Percentiles rank a stretch among this genome's conserved stretches.
Evolutionary conservation across 2,113 vertebrate genomes (phyloP).

Genomic region (Dasyurus viverrinus): DNA sequence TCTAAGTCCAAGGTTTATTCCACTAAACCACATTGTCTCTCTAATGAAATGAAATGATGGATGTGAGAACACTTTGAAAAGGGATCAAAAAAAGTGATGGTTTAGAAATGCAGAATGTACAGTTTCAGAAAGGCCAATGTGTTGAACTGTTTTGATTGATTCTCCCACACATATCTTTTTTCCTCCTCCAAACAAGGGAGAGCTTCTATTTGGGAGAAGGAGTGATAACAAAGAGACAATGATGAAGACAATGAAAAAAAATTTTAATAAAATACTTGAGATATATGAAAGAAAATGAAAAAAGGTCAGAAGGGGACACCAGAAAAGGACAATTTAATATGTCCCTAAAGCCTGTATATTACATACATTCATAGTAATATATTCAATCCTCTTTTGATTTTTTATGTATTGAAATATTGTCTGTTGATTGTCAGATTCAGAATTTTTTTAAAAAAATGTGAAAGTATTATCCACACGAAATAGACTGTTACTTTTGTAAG

Average conservation of each 20-base stretch:
- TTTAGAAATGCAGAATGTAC: not conserved
- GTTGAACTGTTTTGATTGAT: not conserved
- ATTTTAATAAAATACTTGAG: not conserved
- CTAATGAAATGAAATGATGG: slow-evolving; percentile 5
- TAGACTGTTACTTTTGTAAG: not conserved
- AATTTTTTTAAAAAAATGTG: not conserved
- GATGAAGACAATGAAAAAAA: not conserved
- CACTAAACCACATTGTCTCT: not conserved
- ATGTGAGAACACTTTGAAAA: not conserved
- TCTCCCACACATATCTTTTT: not conserved
- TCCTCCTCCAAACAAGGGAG: not conserved
- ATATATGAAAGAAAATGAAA: not conserved
- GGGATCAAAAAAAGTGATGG: not conserved
- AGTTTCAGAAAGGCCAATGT: not conserved
- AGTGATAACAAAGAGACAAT: not conserved
- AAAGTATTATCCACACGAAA: not conserved
- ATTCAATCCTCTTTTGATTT: not conserved
- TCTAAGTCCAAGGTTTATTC: not conserved
- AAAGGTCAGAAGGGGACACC: not conserved
- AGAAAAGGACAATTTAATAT: not conserved
- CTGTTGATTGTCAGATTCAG: not conserved
- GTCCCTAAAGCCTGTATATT: not conserved
- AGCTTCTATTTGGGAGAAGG: not conserved
- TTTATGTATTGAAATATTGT: not conserved
- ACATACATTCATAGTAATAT: not conserved